Conservation (phyloP, 2,113 vertebrate species). For the Nasalis larvatus region DNA sequence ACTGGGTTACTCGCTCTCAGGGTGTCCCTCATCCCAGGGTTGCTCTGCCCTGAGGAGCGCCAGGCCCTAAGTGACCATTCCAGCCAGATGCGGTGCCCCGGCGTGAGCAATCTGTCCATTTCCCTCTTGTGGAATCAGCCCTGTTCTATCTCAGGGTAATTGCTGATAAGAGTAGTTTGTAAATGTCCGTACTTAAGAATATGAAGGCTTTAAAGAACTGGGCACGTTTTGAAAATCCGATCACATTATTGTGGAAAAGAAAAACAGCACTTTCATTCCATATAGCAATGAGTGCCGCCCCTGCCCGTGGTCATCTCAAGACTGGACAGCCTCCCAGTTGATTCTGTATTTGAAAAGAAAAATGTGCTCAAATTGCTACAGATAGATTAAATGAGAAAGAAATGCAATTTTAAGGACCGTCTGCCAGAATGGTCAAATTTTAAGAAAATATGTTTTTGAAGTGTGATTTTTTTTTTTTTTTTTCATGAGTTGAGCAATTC, state of each 20-base stretch:
- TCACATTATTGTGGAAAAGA: constrained; percentile 19
- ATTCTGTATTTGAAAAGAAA: not conserved
- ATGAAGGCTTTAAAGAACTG: not conserved
- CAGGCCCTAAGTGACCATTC: not conserved
- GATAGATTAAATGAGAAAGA: not conserved
- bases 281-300: not conserved
- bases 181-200: not conserved
- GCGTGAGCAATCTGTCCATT: not conserved
- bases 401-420: not conserved
- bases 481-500: not conserved
- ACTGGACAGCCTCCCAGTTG: not conserved
- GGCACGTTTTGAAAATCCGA: not conserved
- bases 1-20: not conserved
- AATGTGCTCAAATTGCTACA: not conserved
- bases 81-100: fast-evolving
- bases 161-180: not conserved
- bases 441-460: not conserved
- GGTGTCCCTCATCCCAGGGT: not conserved
- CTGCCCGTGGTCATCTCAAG: not conserved
- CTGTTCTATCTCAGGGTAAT: not conserved
- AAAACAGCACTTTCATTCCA: not conserved
- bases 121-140: not conserved
- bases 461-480: not conserved
- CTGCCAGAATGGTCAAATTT: not conserved
- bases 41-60: not conserved